Base-by-base conservation (phyloP, 2,888 invertebrate genomes). In the Standfussiana lucernea region DNA sequence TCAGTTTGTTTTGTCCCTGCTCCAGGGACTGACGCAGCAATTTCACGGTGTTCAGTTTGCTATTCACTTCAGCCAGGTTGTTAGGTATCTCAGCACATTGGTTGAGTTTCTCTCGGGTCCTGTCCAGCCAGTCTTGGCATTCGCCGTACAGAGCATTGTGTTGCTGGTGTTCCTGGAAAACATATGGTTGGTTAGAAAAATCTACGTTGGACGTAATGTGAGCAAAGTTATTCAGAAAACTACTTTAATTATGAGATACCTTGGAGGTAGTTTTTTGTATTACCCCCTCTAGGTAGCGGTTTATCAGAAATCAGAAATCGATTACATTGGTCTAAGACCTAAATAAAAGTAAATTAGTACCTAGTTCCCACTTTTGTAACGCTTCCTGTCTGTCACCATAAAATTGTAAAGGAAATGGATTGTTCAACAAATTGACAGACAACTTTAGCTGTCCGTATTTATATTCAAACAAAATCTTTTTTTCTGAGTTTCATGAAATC, bases 111-210 rank as follows among this genome's bases (percentile, higher is more conserved):
- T 99, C 99, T 56, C 98, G 97, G 0, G 99, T 99, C 80, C 98
- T 97, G 88, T 99, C 98, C 42, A 99, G 98, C 99, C 99, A 99
- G 90, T 99, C 98, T 91, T 98, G 98, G 90, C 99, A 99, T 94
- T 99, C 99, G 93, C 99, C 98, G 89, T 98, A 98, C n/a, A 99
- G 96, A 13, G 98, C 98, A 87, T 98, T 98, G 92, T 99, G 99
- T 93, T 99, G 99, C 93, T 99, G 99, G 93, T 99, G 99, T 95
- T 99, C 99, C 97, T 98, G 64, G 37, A 78, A 56, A 42, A 61
- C 11, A 18, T 0, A 3, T 0, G 7, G n/a, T 28, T 28, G 24
- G 18, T 75, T 5, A 68, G 45, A 1, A 56, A 56, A 56, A 15
- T 28, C 13, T n/a, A 13, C 1, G 13, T 53, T 53, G 13, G 53